Conservation (phyloP, 64 coral and sea anemone genomes). For the Montipora efflorescens region DNA sequence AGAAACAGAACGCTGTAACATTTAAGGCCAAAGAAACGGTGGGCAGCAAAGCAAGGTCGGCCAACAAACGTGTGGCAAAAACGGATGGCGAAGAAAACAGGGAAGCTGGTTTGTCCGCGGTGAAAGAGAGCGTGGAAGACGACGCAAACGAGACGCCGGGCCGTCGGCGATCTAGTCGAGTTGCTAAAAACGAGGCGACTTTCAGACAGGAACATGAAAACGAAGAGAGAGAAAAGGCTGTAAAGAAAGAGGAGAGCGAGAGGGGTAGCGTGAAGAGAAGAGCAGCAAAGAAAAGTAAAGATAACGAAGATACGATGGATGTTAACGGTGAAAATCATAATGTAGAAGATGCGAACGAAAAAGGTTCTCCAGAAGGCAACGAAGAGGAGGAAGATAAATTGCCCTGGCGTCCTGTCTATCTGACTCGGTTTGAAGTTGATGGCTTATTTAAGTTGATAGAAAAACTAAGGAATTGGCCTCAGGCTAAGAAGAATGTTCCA, state of each 20-base stretch:
- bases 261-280: conserved; percentile 45
- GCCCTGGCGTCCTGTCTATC: conserved; percentile 81
- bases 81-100: conserved; percentile 22
- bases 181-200: conserved; percentile 38
- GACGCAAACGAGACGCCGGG: conserved; percentile 25
- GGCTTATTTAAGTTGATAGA: conserved; percentile 68
- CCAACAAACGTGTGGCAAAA: neutral
- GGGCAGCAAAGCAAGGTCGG: conserved; percentile 13
- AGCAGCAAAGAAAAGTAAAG: conserved; percentile 29
- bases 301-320: conserved; percentile 57
- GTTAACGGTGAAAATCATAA: conserved; percentile 8
- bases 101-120: neutral
- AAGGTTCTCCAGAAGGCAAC: conserved; percentile 47
- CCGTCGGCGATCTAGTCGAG: conserved; percentile 33
- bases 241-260: conserved; percentile 37
- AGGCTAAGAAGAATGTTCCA: conserved; percentile 81
- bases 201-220: conserved; percentile 41
- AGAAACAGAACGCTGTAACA: conserved; percentile 14
- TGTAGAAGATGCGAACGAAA: neutral
- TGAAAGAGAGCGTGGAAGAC: conserved; percentile 1
- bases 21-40: conserved; percentile 33
- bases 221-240: conserved; percentile 9
- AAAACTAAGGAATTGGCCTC: conserved; percentile 79
- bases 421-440: conserved; percentile 75
- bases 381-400: conserved; percentile 49